Percentiles rank a stretch among this genome's conserved stretches.
phyloP scores from a whole-genome alignment of 2,113 vertebrate species.

The Upupa epops region DNA sequence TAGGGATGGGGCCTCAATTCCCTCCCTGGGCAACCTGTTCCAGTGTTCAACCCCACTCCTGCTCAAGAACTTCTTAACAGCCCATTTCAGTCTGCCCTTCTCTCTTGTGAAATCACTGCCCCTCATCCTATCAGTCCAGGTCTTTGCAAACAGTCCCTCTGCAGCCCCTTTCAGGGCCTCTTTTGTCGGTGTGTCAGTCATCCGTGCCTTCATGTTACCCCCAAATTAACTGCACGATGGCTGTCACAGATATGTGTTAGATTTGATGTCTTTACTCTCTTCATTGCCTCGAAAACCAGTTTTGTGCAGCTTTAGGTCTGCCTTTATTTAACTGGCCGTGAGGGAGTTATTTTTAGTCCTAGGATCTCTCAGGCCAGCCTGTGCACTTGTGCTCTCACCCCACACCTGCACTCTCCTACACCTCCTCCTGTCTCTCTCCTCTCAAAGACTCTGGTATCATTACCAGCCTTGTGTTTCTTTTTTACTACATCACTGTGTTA shows the following conservation, averaged over 20 bases:
- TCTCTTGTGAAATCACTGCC: no score
- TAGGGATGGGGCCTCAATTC: no score
- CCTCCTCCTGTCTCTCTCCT: neutral
- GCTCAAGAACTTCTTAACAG: no score
- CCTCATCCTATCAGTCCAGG: no score
- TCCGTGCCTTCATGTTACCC: neutral
- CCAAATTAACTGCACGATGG: neutral
- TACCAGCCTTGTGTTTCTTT: neutral
- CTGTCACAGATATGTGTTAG: neutral
- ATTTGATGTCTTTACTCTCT: neutral
- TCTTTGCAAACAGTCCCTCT: no score
- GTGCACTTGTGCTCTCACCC: rapidly evolving
- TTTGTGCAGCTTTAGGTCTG: neutral
- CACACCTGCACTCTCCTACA: rapidly evolving
- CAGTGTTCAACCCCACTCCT: no score
- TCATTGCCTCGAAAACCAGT: neutral
- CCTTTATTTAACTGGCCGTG: neutral
- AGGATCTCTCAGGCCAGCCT: neutral
- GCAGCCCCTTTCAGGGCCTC: no score
- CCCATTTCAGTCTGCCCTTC: no score
- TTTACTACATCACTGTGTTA: neutral
- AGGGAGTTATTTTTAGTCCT: neutral
- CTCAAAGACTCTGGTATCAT: neutral
- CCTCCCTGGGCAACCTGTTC: no score
- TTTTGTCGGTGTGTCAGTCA: no score